Evolutionary conservation across 2,113 vertebrate genomes (phyloP).

Genomic region (Plecotus auritus): DNA sequence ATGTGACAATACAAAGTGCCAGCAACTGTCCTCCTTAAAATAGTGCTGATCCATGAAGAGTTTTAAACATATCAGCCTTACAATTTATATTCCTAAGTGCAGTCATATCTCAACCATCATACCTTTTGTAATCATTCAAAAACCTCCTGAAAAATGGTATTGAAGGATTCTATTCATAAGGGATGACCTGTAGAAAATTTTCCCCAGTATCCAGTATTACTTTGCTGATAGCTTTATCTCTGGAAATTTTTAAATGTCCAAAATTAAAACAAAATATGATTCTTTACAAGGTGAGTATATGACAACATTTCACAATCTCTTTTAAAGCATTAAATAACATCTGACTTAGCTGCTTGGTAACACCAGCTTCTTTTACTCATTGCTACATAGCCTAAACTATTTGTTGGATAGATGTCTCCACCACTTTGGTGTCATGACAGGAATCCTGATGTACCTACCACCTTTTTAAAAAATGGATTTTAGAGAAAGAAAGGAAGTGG

Average conservation of each 20-base stretch:
- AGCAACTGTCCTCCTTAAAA: neutral
- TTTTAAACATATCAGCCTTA: neutral
- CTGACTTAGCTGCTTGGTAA: constrained; percentile 81
- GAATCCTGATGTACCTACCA: constrained; percentile 82
- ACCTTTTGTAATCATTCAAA: neutral
- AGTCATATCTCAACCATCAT: neutral
- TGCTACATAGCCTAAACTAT: constrained; percentile 86
- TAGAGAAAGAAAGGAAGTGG: no score
- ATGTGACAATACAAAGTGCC: neutral
- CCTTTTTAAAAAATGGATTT: no score
- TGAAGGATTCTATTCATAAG: neutral
- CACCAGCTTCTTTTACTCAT: constrained; percentile 79
- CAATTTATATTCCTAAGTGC: neutral
- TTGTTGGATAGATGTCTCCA: constrained; percentile 86
- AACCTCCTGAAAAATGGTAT: neutral
- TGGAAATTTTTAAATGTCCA: constrained; percentile 81
- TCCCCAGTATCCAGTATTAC: constrained; percentile 88
- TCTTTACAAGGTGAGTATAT: neutral
- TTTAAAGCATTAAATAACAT: constrained; percentile 79
- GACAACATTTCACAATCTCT: constrained; percentile 81
- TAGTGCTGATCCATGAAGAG: neutral
- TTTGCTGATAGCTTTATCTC: constrained; percentile 90
- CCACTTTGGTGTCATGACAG: constrained; percentile 87
- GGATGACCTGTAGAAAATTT: constrained; percentile 36
- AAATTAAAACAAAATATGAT: neutral